phyloP scores from a whole-genome alignment of 1,140 invertebrate genomes.

The Hyles vespertilio region DNA sequence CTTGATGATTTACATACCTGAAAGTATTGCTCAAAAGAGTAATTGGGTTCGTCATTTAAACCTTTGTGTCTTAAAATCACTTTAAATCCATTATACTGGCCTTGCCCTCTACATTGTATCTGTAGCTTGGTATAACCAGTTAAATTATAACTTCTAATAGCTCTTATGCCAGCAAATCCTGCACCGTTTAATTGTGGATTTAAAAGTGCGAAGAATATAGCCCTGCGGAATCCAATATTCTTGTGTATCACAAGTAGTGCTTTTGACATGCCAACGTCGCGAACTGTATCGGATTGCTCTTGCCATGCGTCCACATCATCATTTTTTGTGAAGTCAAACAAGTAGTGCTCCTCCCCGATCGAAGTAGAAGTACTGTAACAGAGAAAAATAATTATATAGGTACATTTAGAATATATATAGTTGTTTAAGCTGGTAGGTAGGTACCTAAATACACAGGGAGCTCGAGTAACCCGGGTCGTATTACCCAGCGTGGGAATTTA shows the following conservation, averaged over 20 bases:
- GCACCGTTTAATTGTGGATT: slow-evolving; percentile 84
- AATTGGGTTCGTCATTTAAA: slow-evolving; percentile 73
- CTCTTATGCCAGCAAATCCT: slow-evolving; percentile 80
- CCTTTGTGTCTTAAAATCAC: slow-evolving; percentile 79
- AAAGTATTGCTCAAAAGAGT: slow-evolving; percentile 82
- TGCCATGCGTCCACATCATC: slow-evolving; percentile 71
- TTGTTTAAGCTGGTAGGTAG: background rate
- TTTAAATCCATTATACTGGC: slow-evolving; percentile 77
- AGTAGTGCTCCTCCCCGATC: slow-evolving; percentile 24
- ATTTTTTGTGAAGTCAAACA: slow-evolving; percentile 62
- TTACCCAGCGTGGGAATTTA: no score
- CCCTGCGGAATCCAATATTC: slow-evolving; percentile 79
- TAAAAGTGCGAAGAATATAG: slow-evolving; percentile 80
- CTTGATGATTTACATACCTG: slow-evolving; percentile 51
- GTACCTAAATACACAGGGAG: no score
- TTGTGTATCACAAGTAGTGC: slow-evolving; percentile 76
- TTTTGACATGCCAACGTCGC: slow-evolving; percentile 81
- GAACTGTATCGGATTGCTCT: slow-evolving; percentile 81
- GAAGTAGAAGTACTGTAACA: slow-evolving; percentile 9
- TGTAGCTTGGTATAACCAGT: slow-evolving; percentile 70
- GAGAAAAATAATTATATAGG: background rate
- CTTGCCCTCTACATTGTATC: slow-evolving; percentile 78
- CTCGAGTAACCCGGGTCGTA: no score
- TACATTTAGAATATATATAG: background rate
- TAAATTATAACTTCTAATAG: slow-evolving; percentile 68